These are phyloP conservation scores for Aldabrachelys gigantea DNA, from an alignment of 2,113 vertebrate genomes.

Conservation along the genomic window DNA sequence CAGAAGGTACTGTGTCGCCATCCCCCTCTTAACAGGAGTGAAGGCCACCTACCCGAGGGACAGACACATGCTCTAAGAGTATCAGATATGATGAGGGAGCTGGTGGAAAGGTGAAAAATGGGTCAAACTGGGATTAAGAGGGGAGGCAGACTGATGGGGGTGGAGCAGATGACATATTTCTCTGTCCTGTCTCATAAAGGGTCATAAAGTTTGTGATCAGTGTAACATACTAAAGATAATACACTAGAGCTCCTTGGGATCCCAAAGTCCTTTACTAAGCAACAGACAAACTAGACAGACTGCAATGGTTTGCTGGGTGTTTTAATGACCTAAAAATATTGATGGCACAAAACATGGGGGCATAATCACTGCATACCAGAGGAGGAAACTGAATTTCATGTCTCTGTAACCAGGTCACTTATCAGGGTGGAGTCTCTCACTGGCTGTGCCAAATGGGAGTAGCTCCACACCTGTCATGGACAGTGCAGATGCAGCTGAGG, in stretches of 20 bases:
- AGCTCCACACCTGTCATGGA: neutral
- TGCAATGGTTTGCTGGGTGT: neutral
- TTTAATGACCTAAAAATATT: neutral
- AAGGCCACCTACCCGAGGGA: rapidly evolving
- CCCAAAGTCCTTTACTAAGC: neutral
- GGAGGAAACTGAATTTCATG: neutral
- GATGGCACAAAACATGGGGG: neutral
- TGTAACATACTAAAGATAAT: neutral
- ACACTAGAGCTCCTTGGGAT: neutral
- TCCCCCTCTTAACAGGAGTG: neutral
- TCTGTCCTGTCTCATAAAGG: neutral
- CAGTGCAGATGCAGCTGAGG: neutral
- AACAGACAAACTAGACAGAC: neutral
- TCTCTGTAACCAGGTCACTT: neutral
- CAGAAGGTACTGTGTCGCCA: neutral
- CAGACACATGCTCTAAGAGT: rapidly evolving
- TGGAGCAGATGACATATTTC: neutral
- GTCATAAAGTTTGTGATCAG: neutral
- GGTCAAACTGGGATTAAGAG: neutral
- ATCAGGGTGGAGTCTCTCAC: neutral
- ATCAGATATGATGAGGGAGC: neutral
- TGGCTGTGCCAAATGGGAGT: neutral
- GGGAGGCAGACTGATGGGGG: neutral
- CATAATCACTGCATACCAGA: neutral
- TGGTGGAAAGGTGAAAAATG: neutral